Base-by-base conservation (phyloP, 2,888 invertebrate species). In the Drosophila putrida region DNA sequence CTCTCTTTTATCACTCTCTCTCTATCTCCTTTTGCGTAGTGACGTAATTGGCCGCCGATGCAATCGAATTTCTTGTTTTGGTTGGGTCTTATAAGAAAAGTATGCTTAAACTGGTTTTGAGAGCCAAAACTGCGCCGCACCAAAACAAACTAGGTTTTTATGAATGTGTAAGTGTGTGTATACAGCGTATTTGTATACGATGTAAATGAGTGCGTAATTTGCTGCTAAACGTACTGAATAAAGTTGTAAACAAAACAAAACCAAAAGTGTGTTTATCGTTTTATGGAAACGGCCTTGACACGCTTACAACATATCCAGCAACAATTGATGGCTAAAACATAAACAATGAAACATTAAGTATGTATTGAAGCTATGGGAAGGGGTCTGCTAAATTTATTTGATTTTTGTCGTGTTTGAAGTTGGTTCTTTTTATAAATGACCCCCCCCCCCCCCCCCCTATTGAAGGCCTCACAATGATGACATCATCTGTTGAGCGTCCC, bases 41-140 rank as follows among this genome's bases (percentile, higher is more conserved):
- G 89, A 84, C 83, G 83, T 80, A 84, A 88, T 83, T 68, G 33
- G 27, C 54, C 36, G 33, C 28, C 61, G 47, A 44, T 86, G 89
- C 87, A 83, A 54, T 68, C 73, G 55, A 65, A 46, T 71, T 69
- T 74, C 73, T 81, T 86, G 80, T 69, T 78, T 72, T 77, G 75
- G 83, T 78, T 72, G 75, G 72, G 83, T 85, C 82, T 83, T 79
- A 72, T 71, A 84, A 78, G 88, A 87, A 86, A 73, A 61, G 36
- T 65, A 35, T 61, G 63, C 66, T 36, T 41, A 58, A 87, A 85
- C 88, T 71, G 74, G 85, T 89, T 89, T 75, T 61, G 51, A 69
- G 83, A 53, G 79, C 11, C 36, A 20, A 31, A 82, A 82, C 78
- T 87, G 80, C 82, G 88, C 71, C 88, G 74, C 77, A 88, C 80